A percentile compares a stretch with the other conserved stretches of the same genome.
phyloP scores from a whole-genome alignment of 1,140 invertebrate genomes.

The Paraescarpia echinospica region DNA sequence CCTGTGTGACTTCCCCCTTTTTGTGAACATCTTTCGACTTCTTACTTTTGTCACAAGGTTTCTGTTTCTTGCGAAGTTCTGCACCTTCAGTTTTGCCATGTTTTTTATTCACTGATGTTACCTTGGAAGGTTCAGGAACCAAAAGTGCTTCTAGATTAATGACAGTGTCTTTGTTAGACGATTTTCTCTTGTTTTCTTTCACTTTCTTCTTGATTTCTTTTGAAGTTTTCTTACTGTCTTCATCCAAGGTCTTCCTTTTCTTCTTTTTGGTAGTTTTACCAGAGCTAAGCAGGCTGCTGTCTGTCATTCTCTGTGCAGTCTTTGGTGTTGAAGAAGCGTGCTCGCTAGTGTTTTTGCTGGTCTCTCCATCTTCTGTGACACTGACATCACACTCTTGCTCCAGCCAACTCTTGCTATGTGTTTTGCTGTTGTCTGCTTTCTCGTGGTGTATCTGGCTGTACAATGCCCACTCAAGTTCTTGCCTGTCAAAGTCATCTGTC shows the following conservation, averaged over 20 bases:
- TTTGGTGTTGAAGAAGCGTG: not conserved
- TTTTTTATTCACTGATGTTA: not conserved
- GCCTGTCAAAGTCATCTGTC: not conserved
- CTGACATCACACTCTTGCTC: not conserved
- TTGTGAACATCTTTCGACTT: not conserved
- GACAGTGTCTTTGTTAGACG: not conserved
- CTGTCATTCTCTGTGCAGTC: not conserved
- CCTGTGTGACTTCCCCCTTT: not conserved
- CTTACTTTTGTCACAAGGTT: not conserved
- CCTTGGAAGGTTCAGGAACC: not conserved
- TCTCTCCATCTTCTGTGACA: not conserved
- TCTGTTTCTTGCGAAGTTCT: not conserved
- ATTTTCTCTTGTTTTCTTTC: not conserved
- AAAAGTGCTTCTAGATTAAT: not conserved
- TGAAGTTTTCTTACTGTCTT: not conserved
- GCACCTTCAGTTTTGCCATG: not conserved
- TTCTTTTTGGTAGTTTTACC: not conserved
- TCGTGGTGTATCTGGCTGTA: not conserved
- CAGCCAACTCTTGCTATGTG: not conserved
- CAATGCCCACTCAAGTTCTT: not conserved
- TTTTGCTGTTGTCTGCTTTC: not conserved
- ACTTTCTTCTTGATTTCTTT: not conserved
- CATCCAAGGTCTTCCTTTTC: not conserved
- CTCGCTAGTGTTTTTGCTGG: not conserved
- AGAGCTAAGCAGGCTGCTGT: not conserved